These are phyloP conservation scores for Trachops cirrhosus DNA, from an alignment of 2,797 vertebrate genomes.

Conservation along the genomic window DNA sequence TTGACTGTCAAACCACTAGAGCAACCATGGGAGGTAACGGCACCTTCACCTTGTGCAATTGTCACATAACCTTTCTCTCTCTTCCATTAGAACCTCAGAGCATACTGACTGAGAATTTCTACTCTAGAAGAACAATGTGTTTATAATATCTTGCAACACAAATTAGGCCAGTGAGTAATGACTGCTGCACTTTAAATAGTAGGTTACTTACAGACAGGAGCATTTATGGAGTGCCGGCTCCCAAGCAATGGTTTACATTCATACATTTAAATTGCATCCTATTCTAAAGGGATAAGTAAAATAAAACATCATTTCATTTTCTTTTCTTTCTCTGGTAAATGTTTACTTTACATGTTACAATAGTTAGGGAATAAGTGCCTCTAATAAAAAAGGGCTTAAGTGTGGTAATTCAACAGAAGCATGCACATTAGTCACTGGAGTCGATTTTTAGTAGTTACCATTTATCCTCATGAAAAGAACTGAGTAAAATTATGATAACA, in stretches of 20 bases:
- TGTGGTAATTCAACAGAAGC: slow-evolving; percentile 28
- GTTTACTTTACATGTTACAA: slow-evolving; percentile 41
- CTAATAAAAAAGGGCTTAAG: slow-evolving; percentile 54
- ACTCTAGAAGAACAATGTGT: slow-evolving; percentile 29
- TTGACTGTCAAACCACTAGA: slow-evolving; percentile 21
- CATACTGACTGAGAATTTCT: neutral
- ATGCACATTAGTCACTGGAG: slow-evolving; percentile 25
- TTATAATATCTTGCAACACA: slow-evolving; percentile 55
- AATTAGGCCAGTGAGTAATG: slow-evolving; percentile 26
- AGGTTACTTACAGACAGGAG: slow-evolving; percentile 49
- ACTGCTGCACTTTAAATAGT: slow-evolving; percentile 46
- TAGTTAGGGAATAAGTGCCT: neutral
- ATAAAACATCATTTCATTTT: slow-evolving; percentile 48
- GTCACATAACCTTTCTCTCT: neutral
- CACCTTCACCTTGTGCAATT: neutral
- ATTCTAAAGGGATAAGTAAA: slow-evolving; percentile 34
- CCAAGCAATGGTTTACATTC: slow-evolving; percentile 39
- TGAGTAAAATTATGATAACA: slow-evolving; percentile 57
- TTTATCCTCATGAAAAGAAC: slow-evolving; percentile 53
- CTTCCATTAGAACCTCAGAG: neutral
- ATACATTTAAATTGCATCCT: slow-evolving; percentile 23
- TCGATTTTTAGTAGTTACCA: neutral
- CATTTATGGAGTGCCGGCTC: neutral
- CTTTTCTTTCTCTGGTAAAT: slow-evolving; percentile 44
- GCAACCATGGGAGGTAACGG: neutral